Percentiles rank a stretch among this genome's conserved stretches.
phyloP scores from a whole-genome alignment of 1,140 invertebrate species.

The Macrostomum lignano region DNA sequence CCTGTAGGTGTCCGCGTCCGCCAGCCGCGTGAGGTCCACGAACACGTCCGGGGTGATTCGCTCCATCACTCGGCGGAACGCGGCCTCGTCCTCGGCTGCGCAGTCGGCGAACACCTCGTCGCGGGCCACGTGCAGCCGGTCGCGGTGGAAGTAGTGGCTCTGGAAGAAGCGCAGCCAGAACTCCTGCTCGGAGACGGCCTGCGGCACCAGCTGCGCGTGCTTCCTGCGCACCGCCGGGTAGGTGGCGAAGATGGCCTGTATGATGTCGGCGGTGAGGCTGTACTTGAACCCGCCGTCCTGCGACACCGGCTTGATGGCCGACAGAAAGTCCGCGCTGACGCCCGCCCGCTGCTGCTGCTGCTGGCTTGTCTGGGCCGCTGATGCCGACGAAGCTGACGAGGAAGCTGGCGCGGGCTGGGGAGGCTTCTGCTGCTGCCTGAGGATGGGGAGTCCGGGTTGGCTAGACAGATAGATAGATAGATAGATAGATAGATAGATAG shows the following conservation, averaged over 20 bases:
- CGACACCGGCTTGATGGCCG: constrained; percentile 81
- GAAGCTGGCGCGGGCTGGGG: too few relatives aligned
- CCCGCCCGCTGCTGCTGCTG: too few relatives aligned
- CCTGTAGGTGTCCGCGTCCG: too few relatives aligned
- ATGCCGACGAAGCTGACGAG: too few relatives aligned
- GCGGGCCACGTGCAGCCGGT: constrained; percentile 53
- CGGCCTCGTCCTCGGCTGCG: constrained; percentile 69
- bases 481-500: too few relatives aligned
- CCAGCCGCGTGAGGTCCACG: too few relatives aligned
- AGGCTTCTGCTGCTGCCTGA: too few relatives aligned
- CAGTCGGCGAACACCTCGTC: constrained; percentile 71
- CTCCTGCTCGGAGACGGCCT: constrained; percentile 69
- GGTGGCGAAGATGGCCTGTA: constrained; percentile 90
- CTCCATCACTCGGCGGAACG: too few relatives aligned
- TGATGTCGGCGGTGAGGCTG: constrained; percentile 79
- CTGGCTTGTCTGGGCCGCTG: too few relatives aligned
- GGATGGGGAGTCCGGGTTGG: too few relatives aligned
- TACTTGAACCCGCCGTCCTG: constrained; percentile 74
- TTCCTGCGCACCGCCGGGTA: constrained; percentile 92
- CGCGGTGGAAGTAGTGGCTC: constrained; percentile 95
- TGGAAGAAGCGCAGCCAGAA: constrained; percentile 99
- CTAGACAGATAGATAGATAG: too few relatives aligned
- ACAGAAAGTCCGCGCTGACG: constrained; percentile 25
- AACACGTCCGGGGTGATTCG: too few relatives aligned
- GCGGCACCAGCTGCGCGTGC: constrained; percentile 76